Evolutionary conservation across 2,797 vertebrate species (phyloP).

Genomic region (Sylvilagus floridanus): DNA sequence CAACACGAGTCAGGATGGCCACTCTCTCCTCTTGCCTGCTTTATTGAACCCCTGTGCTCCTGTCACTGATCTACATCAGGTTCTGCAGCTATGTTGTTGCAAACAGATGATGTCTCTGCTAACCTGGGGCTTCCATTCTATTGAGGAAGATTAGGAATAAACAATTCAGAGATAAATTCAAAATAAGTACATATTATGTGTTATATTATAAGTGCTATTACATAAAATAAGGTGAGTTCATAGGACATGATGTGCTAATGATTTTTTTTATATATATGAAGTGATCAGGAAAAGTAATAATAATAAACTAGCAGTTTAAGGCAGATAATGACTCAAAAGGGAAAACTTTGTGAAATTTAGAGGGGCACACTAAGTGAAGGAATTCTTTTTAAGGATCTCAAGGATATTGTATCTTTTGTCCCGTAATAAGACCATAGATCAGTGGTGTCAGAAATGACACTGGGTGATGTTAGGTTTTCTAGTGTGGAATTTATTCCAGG

Average conservation of each 20-base stretch:
- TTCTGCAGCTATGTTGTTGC: neutral
- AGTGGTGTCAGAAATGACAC: neutral
- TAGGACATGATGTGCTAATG: neutral
- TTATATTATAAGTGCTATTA: neutral
- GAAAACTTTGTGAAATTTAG: neutral
- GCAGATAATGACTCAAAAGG: neutral
- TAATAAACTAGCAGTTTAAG: neutral
- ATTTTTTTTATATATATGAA: neutral
- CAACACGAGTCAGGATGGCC: neutral
- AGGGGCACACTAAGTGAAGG: neutral
- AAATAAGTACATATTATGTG: neutral
- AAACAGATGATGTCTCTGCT: neutral
- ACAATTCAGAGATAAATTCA: neutral
- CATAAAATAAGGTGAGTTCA: neutral
- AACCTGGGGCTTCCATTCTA: neutral
- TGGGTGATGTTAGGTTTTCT: neutral
- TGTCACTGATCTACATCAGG: neutral
- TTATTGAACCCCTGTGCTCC: accelerated
- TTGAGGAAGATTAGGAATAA: neutral
- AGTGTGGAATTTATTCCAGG: neutral
- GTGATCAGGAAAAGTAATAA: neutral
- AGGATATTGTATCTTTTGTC: neutral
- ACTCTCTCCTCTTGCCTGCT: neutral
- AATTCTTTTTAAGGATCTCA: neutral
- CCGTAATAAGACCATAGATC: neutral